Conservation (phyloP, 2,113 vertebrate species). For the Tachuris rubrigastra region DNA sequence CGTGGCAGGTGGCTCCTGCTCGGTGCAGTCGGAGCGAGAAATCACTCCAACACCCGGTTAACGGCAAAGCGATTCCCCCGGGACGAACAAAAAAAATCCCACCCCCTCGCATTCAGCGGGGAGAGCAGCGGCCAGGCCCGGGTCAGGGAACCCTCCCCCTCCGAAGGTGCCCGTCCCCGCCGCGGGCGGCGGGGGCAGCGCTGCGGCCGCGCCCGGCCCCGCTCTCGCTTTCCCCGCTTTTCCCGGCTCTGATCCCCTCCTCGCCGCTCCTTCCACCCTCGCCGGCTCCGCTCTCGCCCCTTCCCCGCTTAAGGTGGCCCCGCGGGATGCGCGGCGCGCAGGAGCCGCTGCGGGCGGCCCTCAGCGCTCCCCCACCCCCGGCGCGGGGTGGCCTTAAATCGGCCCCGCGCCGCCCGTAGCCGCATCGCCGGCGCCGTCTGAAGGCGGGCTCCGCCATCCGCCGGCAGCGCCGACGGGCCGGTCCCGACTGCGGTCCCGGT, state of each 20-base stretch:
- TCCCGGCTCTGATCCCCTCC: not conserved
- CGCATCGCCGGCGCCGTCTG: conserved; percentile 24
- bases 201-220: not conserved
- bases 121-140: not conserved
- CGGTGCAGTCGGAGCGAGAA: not conserved
- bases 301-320: conserved; percentile 57
- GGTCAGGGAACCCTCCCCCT: not conserved
- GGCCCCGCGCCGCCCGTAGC: not conserved
- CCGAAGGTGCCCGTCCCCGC: not conserved
- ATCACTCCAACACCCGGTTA: not conserved
- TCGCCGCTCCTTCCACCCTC: not conserved
- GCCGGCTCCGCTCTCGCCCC: not conserved
- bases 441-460: not conserved
- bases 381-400: conserved; percentile 43
- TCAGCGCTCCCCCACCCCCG: conserved; percentile 2
- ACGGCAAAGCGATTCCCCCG: not conserved
- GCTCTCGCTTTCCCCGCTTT: not conserved
- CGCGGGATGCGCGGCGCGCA: not conserved
- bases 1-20: not conserved
- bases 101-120: not conserved
- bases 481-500: not conserved
- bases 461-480: not conserved
- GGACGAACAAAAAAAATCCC: not conserved
- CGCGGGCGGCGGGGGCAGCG: not conserved
- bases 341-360: not conserved